These are phyloP conservation scores for Florisuga fusca DNA, from an alignment of 2,797 vertebrate species.

Conservation along the genomic window DNA sequence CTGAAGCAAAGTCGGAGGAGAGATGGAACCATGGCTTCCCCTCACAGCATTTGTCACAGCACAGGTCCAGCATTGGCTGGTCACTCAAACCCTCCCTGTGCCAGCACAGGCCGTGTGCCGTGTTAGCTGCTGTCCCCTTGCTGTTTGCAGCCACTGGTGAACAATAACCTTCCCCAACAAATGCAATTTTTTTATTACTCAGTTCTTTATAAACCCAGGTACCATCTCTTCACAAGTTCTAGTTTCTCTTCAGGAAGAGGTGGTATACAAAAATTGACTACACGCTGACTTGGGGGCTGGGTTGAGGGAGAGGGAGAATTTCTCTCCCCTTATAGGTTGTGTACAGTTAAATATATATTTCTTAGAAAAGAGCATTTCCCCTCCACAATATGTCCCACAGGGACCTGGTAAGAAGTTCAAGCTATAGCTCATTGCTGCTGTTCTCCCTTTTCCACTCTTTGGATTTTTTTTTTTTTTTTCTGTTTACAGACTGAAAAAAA, in stretches of 20 bases:
- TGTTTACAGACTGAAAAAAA: slow-evolving; percentile 81
- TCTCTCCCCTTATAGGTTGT: slow-evolving; percentile 74
- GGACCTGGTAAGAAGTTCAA: slow-evolving; percentile 55
- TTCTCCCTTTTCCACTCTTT: slow-evolving; percentile 40
- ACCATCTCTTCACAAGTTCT: slow-evolving; percentile 49
- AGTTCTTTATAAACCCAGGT: slow-evolving; percentile 42
- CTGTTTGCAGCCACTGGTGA: neutral
- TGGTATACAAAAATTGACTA: slow-evolving; percentile 51
- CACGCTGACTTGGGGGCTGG: slow-evolving; percentile 23
- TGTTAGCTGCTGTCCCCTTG: neutral
- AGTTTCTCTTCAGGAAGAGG: slow-evolving; percentile 53
- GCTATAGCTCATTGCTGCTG: slow-evolving; percentile 69
- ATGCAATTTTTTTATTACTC: neutral
- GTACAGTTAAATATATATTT: slow-evolving; percentile 79
- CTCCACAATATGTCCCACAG: slow-evolving; percentile 39
- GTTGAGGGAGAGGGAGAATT: slow-evolving; percentile 37
- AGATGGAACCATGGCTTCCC: neutral
- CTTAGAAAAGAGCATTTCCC: slow-evolving; percentile 71
- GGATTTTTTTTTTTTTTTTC: slow-evolving; percentile 46
- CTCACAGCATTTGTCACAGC: accelerated
- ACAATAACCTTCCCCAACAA: neutral
- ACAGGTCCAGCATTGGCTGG: neutral
- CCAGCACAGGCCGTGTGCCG: neutral
- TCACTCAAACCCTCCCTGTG: neutral
- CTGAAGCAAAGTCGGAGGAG: neutral